phyloP scores from a whole-genome alignment of 1,140 invertebrate species.

The Araneus ventricosus region DNA sequence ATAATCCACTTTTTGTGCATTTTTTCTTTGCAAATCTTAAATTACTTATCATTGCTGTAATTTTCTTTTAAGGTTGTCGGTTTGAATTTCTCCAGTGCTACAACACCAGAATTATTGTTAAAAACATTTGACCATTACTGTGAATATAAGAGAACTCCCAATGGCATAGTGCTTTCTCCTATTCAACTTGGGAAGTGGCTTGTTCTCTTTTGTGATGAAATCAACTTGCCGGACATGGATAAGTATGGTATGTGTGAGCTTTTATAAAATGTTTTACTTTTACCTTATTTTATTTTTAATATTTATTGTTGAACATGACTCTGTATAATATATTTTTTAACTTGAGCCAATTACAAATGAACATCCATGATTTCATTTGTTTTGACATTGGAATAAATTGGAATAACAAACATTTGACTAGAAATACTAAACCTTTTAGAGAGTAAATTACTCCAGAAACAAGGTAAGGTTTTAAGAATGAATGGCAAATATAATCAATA shows the following conservation, averaged over 20 bases:
- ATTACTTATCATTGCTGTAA: neutral
- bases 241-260: constrained; percentile 86
- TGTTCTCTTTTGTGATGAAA: constrained; percentile 99
- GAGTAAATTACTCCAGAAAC: too few species aligned
- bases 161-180: constrained; percentile 96
- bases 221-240: constrained; percentile 99
- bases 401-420: too few species aligned
- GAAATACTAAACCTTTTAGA: too few species aligned
- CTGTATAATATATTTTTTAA: too few species aligned
- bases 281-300: too few species aligned
- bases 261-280: too few species aligned
- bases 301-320: too few species aligned
- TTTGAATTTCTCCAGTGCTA: constrained; percentile 99
- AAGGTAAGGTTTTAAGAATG: too few species aligned
- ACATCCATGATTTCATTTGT: too few species aligned
- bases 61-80: constrained; percentile 88
- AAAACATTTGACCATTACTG: constrained; percentile 99
- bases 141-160: constrained; percentile 97
- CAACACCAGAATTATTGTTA: constrained; percentile 97
- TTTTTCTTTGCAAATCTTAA: neutral
- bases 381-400: too few species aligned
- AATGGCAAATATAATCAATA: too few species aligned
- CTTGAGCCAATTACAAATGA: too few species aligned
- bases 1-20: neutral
- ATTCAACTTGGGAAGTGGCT: constrained; percentile 99